A percentile compares a stretch with the other conserved stretches of the same genome.
phyloP scores from a whole-genome alignment of 1,140 invertebrate species.

The Drosophila suzukii region DNA sequence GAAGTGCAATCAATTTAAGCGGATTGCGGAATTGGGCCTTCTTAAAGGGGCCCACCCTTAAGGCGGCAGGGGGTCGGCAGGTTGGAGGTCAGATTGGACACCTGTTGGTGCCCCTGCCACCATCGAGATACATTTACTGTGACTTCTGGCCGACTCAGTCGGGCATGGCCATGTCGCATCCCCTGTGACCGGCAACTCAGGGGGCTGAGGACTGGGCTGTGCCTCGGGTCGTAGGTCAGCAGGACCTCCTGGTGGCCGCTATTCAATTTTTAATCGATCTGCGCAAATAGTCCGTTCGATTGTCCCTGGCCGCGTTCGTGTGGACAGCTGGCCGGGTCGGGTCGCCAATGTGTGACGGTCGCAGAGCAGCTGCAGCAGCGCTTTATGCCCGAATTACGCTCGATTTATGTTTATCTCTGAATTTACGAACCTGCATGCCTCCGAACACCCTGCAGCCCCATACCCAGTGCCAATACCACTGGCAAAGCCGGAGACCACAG shows the following conservation, averaged over 20 bases:
- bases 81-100: slow-evolving; percentile 27
- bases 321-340: slow-evolving; percentile 47
- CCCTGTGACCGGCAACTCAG: slow-evolving; percentile 1
- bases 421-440: slow-evolving; percentile 68
- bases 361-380: slow-evolving; percentile 60
- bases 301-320: slow-evolving; percentile 32
- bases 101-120: slow-evolving; percentile 28
- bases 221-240: slow-evolving; percentile 2
- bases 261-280: slow-evolving; percentile 78
- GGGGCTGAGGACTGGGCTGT: neutral
- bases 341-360: slow-evolving; percentile 18
- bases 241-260: slow-evolving; percentile 43
- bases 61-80: slow-evolving; percentile 2
- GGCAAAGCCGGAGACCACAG: slow-evolving; percentile 14
- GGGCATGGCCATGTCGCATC: slow-evolving; percentile 28
- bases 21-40: slow-evolving; percentile 48
- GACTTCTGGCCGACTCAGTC: slow-evolving; percentile 20
- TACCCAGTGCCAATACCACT: slow-evolving; percentile 9
- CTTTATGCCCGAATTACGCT: slow-evolving; percentile 74
- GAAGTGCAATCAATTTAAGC: slow-evolving; percentile 74
- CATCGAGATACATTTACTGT: slow-evolving; percentile 14
- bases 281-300: slow-evolving; percentile 48
- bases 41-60: slow-evolving; percentile 34
- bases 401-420: slow-evolving; percentile 81
- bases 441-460: neutral